These are phyloP conservation scores for Enhydra lutris DNA, from an alignment of 2,113 vertebrate species.

Conservation along the genomic window DNA sequence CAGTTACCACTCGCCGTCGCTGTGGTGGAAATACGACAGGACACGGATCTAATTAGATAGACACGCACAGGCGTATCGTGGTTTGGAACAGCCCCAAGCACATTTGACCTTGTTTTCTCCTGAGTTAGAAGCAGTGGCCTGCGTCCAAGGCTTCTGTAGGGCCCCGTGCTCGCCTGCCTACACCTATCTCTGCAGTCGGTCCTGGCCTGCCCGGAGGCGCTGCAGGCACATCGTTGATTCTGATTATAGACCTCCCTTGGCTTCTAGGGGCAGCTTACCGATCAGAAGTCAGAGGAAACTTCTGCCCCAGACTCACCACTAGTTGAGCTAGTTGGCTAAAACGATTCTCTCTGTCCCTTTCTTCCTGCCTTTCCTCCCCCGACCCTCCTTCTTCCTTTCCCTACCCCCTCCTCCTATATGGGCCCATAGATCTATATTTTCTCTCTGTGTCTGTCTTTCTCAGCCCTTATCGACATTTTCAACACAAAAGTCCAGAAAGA, in stretches of 20 bases:
- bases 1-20: fast-evolving
- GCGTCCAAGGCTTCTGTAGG: background rate
- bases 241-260: background rate
- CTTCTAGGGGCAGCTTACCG: background rate
- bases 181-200: background rate
- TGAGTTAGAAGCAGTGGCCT: background rate
- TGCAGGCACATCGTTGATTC: background rate
- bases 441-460: too few species aligned
- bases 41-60: background rate
- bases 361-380: background rate
- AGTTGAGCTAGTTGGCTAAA: background rate
- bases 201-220: background rate
- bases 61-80: too few species aligned
- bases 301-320: background rate
- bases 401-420: background rate
- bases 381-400: background rate
- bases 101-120: background rate
- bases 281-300: background rate
- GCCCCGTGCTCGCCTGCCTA: background rate
- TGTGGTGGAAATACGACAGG: background rate
- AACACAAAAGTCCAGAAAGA: background rate
- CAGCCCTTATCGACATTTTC: background rate
- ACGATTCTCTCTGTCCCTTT: background rate
- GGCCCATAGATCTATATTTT: background rate
- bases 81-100: background rate